These are phyloP conservation scores for Hyles vespertilio DNA, from an alignment of 1,140 invertebrate genomes.

Conservation along the genomic window DNA sequence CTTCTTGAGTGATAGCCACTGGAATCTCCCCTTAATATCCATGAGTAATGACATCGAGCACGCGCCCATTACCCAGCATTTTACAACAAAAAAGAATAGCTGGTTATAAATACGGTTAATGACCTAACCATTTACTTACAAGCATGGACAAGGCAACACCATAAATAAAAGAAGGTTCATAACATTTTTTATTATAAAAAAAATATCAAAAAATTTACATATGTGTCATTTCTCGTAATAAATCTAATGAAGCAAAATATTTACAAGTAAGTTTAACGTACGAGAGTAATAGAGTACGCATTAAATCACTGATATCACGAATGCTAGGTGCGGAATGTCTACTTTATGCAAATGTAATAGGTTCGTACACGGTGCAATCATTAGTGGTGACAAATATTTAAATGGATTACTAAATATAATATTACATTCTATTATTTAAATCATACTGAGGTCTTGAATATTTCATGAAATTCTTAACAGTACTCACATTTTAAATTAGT, in stretches of 20 bases:
- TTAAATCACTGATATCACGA: too few relatives aligned
- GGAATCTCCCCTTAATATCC: slow-evolving; percentile 31
- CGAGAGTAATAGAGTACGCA: too few relatives aligned
- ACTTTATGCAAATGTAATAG: too few relatives aligned
- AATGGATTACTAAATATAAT: background rate
- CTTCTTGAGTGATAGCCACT: slow-evolving; percentile 37
- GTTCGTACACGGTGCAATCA: too few relatives aligned
- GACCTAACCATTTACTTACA: slow-evolving; percentile 20
- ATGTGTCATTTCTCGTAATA: background rate
- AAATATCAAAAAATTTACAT: slow-evolving; percentile 31
- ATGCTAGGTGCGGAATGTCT: too few relatives aligned
- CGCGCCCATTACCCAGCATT: slow-evolving; percentile 33
- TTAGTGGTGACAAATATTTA: too few relatives aligned
- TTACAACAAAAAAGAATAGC: slow-evolving; percentile 24
- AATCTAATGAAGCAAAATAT: too few relatives aligned
- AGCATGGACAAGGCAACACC: slow-evolving; percentile 8
- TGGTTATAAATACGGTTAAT: slow-evolving; percentile 24
- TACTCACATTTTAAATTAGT: slow-evolving; percentile 1
- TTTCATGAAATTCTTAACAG: background rate
- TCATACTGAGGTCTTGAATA: too few relatives aligned
- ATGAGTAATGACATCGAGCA: slow-evolving; percentile 38
- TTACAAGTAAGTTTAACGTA: too few relatives aligned
- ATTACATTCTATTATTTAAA: slow-evolving; percentile 1
- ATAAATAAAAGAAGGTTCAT: slow-evolving; percentile 53
- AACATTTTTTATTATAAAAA: slow-evolving; percentile 50